phyloP scores from a whole-genome alignment of 2,888 invertebrate genomes.

The Clistopyga incitator region DNA sequence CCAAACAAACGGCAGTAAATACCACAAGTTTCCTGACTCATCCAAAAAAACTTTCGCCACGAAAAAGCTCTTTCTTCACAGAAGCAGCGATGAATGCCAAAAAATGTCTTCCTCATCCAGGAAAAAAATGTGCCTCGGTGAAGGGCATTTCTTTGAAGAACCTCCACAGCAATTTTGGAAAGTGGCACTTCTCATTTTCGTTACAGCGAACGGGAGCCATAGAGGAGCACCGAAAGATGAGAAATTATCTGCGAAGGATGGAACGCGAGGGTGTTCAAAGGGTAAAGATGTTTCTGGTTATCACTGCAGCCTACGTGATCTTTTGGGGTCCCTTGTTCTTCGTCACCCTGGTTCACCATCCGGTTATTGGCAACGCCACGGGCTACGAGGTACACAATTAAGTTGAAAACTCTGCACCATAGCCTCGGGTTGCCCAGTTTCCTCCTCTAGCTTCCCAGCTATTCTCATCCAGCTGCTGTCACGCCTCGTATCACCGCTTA shows the following conservation, averaged over 20 bases:
- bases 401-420: constrained; percentile 18
- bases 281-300: constrained; percentile 94
- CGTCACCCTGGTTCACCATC: constrained; percentile 92
- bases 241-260: constrained; percentile 91
- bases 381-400: constrained; percentile 89
- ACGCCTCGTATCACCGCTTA: not conserved
- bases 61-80: too few species aligned
- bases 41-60: too few species aligned
- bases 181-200: not conserved
- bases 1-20: too few species aligned
- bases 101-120: not conserved
- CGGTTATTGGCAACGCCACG: constrained; percentile 89
- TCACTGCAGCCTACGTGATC: constrained; percentile 93
- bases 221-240: constrained; percentile 90
- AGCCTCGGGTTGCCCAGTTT: not conserved
- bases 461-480: not conserved
- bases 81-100: too few species aligned
- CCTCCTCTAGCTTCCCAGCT: not conserved
- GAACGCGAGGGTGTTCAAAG: constrained; percentile 92
- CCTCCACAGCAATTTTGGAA: not conserved
- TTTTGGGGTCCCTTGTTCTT: constrained; percentile 97
- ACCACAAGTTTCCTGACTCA: too few species aligned
- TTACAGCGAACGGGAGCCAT: constrained; percentile 85
- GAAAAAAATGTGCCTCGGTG: not conserved
- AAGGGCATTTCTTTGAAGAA: not conserved